Evolutionary conservation across 1,140 invertebrate genomes (phyloP).

Genomic region (Bemisia tabaci): DNA sequence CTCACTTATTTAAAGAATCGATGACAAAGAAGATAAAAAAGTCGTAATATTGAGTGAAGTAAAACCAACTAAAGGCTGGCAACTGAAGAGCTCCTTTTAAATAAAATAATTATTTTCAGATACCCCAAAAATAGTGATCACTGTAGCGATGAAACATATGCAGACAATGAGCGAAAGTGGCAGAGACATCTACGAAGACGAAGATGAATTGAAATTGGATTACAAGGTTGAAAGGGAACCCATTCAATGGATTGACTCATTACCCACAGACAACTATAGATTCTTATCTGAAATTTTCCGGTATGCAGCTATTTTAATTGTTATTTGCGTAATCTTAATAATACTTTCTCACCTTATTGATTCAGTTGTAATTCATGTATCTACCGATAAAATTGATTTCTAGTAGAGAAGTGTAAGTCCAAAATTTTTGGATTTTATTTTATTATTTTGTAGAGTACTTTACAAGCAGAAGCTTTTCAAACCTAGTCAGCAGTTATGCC

Average conservation of each 20-base stretch:
- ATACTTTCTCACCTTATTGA: neutral
- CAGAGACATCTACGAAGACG: constrained; percentile 48
- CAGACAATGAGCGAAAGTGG: constrained; percentile 70
- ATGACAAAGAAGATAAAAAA: neutral
- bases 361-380: constrained; percentile 9
- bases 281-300: constrained; percentile 66
- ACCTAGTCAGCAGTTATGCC: too few relatives aligned
- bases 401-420: too few relatives aligned
- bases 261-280: constrained; percentile 55
- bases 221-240: constrained; percentile 60
- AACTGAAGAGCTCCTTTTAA: too few relatives aligned
- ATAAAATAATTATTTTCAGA: too few relatives aligned
- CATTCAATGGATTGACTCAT: constrained; percentile 52
- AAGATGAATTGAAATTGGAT: constrained; percentile 44
- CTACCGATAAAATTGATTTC: too few relatives aligned
- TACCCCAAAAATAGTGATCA: constrained; percentile 52
- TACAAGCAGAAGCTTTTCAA: too few relatives aligned
- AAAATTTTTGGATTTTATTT: too few relatives aligned
- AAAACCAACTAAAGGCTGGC: too few relatives aligned
- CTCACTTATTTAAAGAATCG: too few relatives aligned
- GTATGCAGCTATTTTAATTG: constrained; percentile 21
- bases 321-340: neutral
- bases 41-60: neutral
- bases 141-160: constrained; percentile 64
- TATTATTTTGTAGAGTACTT: too few relatives aligned